phyloP scores from a whole-genome alignment of 2,797 vertebrate genomes.

The Eulemur albifrons region DNA sequence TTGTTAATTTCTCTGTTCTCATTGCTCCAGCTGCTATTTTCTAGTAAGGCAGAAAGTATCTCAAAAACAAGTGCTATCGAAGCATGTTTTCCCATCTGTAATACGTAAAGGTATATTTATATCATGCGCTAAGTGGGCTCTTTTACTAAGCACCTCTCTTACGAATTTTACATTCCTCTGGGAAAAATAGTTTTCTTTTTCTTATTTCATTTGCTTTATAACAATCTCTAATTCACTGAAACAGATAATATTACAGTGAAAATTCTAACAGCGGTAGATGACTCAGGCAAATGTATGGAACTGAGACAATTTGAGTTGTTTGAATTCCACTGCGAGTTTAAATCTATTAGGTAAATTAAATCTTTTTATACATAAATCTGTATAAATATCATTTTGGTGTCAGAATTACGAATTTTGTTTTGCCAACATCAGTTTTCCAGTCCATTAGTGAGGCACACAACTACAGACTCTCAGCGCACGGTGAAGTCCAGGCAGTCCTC shows the following conservation, averaged over 20 bases:
- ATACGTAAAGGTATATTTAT: background rate
- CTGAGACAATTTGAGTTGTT: background rate
- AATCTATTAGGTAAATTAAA: background rate
- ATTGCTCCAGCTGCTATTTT: slow-evolving; percentile 45
- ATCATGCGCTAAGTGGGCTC: background rate
- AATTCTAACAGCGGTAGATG: background rate
- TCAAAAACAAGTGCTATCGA: background rate
- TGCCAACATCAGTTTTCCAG: background rate
- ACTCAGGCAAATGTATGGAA: background rate
- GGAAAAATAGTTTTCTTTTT: background rate
- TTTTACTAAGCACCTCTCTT: background rate
- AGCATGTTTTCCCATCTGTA: background rate
- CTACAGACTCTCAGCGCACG: background rate
- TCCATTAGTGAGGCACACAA: background rate
- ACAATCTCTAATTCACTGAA: background rate
- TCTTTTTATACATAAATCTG: background rate
- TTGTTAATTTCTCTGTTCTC: slow-evolving; percentile 5
- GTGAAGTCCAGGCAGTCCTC: background rate
- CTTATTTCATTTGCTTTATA: background rate
- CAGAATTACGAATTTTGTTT: background rate
- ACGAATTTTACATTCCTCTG: slow-evolving; percentile 14
- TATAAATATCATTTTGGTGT: background rate
- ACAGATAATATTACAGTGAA: background rate
- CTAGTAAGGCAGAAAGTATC: background rate
- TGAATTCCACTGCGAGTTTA: background rate